phyloP scores from a whole-genome alignment of 1,140 invertebrate genomes.

The Drosophila melanica region DNA sequence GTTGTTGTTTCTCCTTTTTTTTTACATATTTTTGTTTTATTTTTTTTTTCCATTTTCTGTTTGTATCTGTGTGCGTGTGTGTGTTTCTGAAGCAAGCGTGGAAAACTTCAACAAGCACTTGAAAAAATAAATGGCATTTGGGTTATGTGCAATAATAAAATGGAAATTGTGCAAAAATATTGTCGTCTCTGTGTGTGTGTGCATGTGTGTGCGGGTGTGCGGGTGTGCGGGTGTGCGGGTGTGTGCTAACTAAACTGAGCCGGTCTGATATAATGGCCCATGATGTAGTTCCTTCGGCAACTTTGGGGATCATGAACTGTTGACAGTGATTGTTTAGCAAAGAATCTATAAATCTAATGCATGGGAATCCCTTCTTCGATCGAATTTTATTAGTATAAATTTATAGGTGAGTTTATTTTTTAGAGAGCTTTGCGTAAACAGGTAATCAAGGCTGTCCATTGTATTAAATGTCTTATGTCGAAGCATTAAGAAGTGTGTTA shows the following conservation, averaged over 20 bases:
- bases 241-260: constrained; percentile 22
- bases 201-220: neutral
- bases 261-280: constrained; percentile 25
- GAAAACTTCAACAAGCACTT: constrained; percentile 78
- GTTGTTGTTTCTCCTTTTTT: constrained; percentile 38
- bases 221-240: neutral
- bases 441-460: neutral
- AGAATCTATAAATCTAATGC: constrained; percentile 5
- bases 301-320: constrained; percentile 23
- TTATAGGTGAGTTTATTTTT: constrained; percentile 6
- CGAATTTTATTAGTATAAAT: constrained; percentile 16
- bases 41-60: constrained; percentile 3
- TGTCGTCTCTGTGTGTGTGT: constrained; percentile 26
- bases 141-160: constrained; percentile 82
- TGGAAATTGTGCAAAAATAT: constrained; percentile 81
- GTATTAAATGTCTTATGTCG: no score
- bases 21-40: constrained; percentile 1
- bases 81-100: constrained; percentile 24
- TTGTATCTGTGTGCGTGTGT: neutral
- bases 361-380: constrained; percentile 9
- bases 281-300: constrained; percentile 25
- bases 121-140: constrained; percentile 80
- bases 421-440: constrained; percentile 9
- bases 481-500: no score
- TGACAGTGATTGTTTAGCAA: constrained; percentile 21